Evolutionary conservation across 2,797 vertebrate species (phyloP).

Genomic region (Pyrocephalus nanus): DNA sequence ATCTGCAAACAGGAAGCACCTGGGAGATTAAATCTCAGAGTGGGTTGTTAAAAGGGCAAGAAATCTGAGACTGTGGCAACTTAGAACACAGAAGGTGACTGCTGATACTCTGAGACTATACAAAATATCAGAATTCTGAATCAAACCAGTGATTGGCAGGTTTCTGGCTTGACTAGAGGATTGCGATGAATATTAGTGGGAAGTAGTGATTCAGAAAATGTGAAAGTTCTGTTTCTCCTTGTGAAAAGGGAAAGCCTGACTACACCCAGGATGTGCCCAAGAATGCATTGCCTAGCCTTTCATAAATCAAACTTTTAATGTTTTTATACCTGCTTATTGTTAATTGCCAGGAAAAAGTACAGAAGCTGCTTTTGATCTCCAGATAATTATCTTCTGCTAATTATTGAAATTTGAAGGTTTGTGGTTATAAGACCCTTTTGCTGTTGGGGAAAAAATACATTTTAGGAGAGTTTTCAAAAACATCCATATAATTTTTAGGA

Average conservation of each 20-base stretch:
- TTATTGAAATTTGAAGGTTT: not conserved
- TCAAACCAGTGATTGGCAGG: not conserved
- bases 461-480: not conserved
- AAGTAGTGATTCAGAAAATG: not conserved
- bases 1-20: constrained; percentile 61
- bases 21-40: constrained; percentile 53
- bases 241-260: not conserved
- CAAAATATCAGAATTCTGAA: not conserved
- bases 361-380: not conserved
- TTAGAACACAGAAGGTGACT: not conserved
- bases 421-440: not conserved
- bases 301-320: not conserved
- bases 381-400: not conserved
- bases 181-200: not conserved
- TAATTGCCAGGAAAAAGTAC: not conserved
- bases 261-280: not conserved
- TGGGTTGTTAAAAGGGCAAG: constrained; percentile 36
- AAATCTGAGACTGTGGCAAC: constrained; percentile 27
- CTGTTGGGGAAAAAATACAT: not conserved
- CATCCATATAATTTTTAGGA: not conserved
- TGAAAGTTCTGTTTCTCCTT: not conserved
- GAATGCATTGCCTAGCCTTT: not conserved
- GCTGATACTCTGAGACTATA: not conserved
- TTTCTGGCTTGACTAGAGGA: not conserved
- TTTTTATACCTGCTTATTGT: not conserved